Conservation (phyloP, 35 echinoderm and acorn worm genomes). For the Acanthaster planci region DNA sequence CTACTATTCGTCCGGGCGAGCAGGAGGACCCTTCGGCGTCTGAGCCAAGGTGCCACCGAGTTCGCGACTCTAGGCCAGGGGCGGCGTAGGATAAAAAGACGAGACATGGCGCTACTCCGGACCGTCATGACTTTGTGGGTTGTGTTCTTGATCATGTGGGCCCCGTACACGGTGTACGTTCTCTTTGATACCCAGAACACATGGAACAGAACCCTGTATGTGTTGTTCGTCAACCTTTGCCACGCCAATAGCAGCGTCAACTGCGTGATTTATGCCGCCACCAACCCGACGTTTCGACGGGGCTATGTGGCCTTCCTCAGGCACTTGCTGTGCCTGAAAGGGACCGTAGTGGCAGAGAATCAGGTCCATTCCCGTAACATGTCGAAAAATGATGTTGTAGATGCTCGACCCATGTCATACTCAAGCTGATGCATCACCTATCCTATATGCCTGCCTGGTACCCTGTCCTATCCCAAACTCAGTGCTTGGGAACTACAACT, state of each 20-base stretch:
- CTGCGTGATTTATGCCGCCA: constrained; percentile 74
- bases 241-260: constrained; percentile 80
- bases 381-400: neutral
- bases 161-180: constrained; percentile 71
- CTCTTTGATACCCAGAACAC: constrained; percentile 55
- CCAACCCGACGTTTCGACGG: constrained; percentile 69
- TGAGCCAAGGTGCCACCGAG: neutral
- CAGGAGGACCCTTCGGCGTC: neutral
- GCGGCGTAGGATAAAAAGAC: neutral
- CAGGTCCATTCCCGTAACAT: neutral
- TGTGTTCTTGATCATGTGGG: constrained; percentile 81
- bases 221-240: constrained; percentile 47
- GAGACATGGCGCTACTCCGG: constrained; percentile 60
- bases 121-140: constrained; percentile 72
- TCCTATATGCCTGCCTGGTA: no score
- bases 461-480: no score
- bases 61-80: neutral
- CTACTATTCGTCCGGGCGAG: constrained; percentile 50
- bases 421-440: no score
- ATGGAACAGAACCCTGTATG: constrained; percentile 50
- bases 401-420: neutral
- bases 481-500: no score
- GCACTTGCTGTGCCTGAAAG: constrained; percentile 25
- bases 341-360: neutral
- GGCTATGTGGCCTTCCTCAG: constrained; percentile 61